Percentiles rank a stretch among this genome's conserved stretches.
phyloP scores from a whole-genome alignment of 2,888 invertebrate genomes.

The Lycia hirtaria region DNA sequence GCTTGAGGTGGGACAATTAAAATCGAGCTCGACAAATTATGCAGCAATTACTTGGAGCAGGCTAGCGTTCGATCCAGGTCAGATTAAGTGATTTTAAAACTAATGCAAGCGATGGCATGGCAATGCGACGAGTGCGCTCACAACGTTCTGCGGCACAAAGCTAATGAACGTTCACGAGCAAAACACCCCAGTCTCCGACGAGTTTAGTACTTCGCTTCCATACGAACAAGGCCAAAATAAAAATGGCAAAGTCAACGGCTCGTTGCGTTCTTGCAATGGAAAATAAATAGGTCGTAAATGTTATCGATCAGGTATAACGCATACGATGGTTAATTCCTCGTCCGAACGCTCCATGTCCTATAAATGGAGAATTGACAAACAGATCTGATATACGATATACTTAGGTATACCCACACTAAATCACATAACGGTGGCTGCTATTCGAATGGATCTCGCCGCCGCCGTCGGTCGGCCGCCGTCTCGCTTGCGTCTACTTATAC shows the following conservation, averaged over 20 bases:
- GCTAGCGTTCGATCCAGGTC: conserved; percentile 78
- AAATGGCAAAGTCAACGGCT: conserved; percentile 34
- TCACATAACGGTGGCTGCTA: conserved; percentile 59
- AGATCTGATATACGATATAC: conserved; percentile 16
- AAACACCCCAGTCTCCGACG: conserved; percentile 52
- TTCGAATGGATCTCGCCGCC: conserved; percentile 51
- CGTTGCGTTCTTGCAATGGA: conserved; percentile 11
- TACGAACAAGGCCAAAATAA: conserved; percentile 48
- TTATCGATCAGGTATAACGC: conserved; percentile 30
- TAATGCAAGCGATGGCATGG: conserved; percentile 78
- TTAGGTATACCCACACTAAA: conserved; percentile 47
- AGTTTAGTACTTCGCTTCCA: conserved; percentile 56
- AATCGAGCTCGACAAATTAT: conserved; percentile 75
- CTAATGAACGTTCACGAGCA: conserved; percentile 69
- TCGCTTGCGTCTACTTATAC: conserved; percentile 63
- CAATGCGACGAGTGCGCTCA: conserved; percentile 64
- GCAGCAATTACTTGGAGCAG: conserved; percentile 78
- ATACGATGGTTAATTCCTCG: conserved; percentile 44
- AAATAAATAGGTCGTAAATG: conserved; percentile 10
- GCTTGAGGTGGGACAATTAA: conserved; percentile 65
- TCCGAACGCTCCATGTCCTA: conserved; percentile 39
- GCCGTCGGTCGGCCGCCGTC: conserved; percentile 47
- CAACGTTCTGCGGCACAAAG: conserved; percentile 61
- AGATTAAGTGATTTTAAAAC: conserved; percentile 82
- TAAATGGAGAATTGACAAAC: conserved; percentile 38